Evolutionary conservation across 2,113 vertebrate species (phyloP), one percentile per base, ranked within the genome.

Genomic region (Perca fluviatilis): DNA sequence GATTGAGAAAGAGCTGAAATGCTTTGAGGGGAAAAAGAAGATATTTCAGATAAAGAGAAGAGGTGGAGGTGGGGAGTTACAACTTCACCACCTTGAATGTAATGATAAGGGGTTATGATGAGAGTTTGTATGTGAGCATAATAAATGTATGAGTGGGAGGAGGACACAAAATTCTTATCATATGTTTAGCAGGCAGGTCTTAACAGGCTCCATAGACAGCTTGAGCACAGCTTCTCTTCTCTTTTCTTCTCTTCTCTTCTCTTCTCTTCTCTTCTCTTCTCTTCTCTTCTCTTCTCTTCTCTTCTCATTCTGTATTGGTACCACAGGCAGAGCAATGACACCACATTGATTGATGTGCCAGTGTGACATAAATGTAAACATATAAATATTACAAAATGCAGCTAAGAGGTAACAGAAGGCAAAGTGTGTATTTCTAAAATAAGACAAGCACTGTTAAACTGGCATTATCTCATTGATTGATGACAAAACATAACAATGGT

Each of bases 141-240:
- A 80, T 54, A 83, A 77, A 23, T 46, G 16, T 68, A 53, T 54
- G 53, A 83, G 66, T 57, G 84, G 77, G 69, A 71, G 68, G 72
- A 74, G 47, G 80, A 78, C 63, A 82, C n/a, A 1, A 83, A 88
- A 86, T 89, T 87, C 87, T 88, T 87, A 82, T 86, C 83, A 69
- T 87, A 64, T 83, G 80, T 86, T 80, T 86, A 67, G 76, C 67
- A 53, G 78, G 74, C 90, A 36, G 77, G 89, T 90, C 85, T 80
- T 60, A 87, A 79, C 91, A 66, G 66, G 81, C 68, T 58, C 0
- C 23, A 68, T 33, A 84, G 77, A 70, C 47, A 50, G 40, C 49
- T 36, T 79, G 16, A 72, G 47, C 40, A 11, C 11, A 40, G 40
- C 40, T 10, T 40, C 49, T 62, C 21, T 74, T 36, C 47, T 51